Evolutionary conservation across 2,113 vertebrate species (phyloP), one percentile per base, ranked within the genome.

Genomic region (Sisor rabdophorus): DNA sequence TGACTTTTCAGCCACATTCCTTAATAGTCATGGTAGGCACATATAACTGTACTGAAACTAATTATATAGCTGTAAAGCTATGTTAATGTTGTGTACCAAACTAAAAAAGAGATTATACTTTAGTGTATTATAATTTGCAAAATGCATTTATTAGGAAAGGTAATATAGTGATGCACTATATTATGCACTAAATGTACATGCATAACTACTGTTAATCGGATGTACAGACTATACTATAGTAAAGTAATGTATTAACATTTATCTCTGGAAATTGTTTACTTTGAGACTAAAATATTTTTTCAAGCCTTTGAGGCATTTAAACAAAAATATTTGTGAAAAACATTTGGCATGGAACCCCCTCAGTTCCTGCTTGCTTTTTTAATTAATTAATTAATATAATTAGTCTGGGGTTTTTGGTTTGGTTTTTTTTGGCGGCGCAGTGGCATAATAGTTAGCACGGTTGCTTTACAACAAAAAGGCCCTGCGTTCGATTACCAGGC

Each of bases 171-270:
- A 67, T 56, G 6, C 5, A 4, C 26, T 13, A 20, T 20, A 12
- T 54, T 15, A 30, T n/a, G 56, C 0, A 13, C 54, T 26, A 3
- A 8, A 72, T 65, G 20, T 56, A 54, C 54, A 17, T 67, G 53
- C 11, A 11, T 44, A 65, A 67, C 47, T 5, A 26, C 32, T 36
- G 32, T 2, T 24, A 44, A 24, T 44, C 28, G 7, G 22, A 20
- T 16, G 13, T 40, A 13, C 8, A 20, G 28, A 19, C 7, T 36
- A 36, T 36, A 75, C 28, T 68, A 73, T 79, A 73, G 74, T 75
- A 79, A 70, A 53, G 65, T 56, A 74, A 75, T 24, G 72, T 71
- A 13, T 80, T 82, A 68, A 85, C 65, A 76, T 84, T 80, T 78
- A 64, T 76, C 52, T 73, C 73, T 32, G 53, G 53, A 30, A 22